Percentiles rank a stretch among this genome's conserved stretches.
Conservation (phyloP, 1,140 invertebrate genomes). For the Whitmania pigra region DNA sequence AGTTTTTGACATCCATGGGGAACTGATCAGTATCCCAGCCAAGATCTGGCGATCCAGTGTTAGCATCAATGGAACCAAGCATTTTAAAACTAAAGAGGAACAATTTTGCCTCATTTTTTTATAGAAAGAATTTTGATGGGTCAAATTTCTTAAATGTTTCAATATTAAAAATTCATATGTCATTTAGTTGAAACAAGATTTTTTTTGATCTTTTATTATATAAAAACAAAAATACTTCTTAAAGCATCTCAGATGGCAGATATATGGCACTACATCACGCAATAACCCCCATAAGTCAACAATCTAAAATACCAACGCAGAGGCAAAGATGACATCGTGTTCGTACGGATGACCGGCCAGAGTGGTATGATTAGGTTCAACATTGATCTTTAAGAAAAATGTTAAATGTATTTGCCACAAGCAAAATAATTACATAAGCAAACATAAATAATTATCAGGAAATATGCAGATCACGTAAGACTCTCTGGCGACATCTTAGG, state of each 20-base stretch:
- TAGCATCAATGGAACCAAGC: conserved; percentile 46
- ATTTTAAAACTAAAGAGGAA: conserved; percentile 39
- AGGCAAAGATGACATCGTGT: conserved; percentile 44
- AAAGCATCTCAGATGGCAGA: too few species aligned
- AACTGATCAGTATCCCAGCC: conserved; percentile 48
- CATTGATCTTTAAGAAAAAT: conserved; percentile 39
- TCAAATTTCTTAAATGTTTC: too few species aligned
- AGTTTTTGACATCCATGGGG: conserved; percentile 43
- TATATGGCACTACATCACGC: too few species aligned
- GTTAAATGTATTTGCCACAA: not conserved
- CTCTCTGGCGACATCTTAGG: too few species aligned
- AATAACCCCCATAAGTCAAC: too few species aligned
- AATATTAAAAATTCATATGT: too few species aligned
- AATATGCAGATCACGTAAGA: too few species aligned
- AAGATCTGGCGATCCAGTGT: conserved; percentile 44
- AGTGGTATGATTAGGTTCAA: conserved; percentile 50
- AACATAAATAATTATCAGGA: not conserved
- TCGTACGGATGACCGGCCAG: conserved; percentile 45
- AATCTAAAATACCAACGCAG: conserved; percentile 39
- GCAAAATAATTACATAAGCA: not conserved
- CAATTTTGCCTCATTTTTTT: too few species aligned
- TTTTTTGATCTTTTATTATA: too few species aligned
- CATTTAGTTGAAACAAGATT: too few species aligned
- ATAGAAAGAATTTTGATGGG: too few species aligned
- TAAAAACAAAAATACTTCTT: too few species aligned